Evolutionary conservation across 2,888 invertebrate genomes (phyloP), one percentile per base, ranked within the genome.

Genomic region (Apeira syringaria): DNA sequence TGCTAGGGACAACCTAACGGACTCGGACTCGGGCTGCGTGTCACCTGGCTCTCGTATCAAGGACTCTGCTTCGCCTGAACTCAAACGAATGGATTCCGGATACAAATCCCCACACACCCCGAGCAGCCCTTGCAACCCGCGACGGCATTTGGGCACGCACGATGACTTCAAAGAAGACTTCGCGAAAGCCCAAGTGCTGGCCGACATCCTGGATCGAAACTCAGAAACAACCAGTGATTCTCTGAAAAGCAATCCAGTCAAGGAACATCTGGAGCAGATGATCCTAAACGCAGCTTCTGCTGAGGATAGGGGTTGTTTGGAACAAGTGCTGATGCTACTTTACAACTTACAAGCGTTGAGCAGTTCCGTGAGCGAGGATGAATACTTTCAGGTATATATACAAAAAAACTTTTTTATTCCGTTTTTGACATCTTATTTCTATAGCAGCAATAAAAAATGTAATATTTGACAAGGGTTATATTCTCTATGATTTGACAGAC

Each of bases 221-320:
- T 87, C 87, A 0, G 89, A 87, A 57, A 65, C 76, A 44, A 73
- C 78, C 60, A 85, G 82, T 67, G 88, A 89, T 56, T 88, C 87
- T 26, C 62, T 88, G 47, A 84, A 77, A 55, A 85, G 81, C 51
- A 89, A 85, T 48, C 87, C 88, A 46, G 87, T 90, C 46, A 90
- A 85, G 55, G 89, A 90, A 18, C 89, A 86, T 59, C 58, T 90
- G 32, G 90, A 90, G 53, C 87, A 87, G 63, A 90, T 90, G 89
- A 84, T 90, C 52, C 48, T 90, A 55, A 90, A 84, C 39, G 86
- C 90, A 28, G 81, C 80, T 7, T 88, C 89, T 9, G 90, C 90
- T 43, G 91, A 92, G 22, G 93, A 93, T 59, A 91, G 92, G 65
- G 84, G 89, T 33, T 93, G 93, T 57, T 78, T 94, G 63, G 92